Evolutionary conservation across 2,888 invertebrate genomes (phyloP), one percentile per base, ranked within the genome.

Genomic region (Cerastoderma edule): DNA sequence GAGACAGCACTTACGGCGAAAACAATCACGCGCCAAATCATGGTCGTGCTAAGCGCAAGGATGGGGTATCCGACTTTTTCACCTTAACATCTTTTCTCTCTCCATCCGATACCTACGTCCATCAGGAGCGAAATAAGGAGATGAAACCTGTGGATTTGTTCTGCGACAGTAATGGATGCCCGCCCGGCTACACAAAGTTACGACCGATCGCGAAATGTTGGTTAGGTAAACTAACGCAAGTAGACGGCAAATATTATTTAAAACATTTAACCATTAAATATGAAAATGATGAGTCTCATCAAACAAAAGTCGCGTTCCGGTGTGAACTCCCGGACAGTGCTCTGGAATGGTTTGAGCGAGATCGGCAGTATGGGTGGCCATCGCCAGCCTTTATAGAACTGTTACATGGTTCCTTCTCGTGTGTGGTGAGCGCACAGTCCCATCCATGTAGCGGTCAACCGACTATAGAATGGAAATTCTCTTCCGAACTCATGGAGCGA

Each of bases 381-480:
- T 54, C 67, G 24, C 28, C 22, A 10, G 35, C 13, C 0, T 30
- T 53, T 28, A 39, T 53, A 1, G 24, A 22, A 33, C 33, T 54
- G 0, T 24, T 67, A 22, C n/a, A 4, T 0, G 22, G 10, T n/a
- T 16, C 19, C 13, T 28, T 33, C 33, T 30, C 24, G 2, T 53
- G 35, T 33, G 50, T 67, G 6, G 39, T 67, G 35, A n/a, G 35
- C 16, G 5, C 27, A 24, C n/a, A 39, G 16, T 28, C 28, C 16
- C 44, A 44, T 46, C 2, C 27, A 44, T 13, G 22, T 13, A 46
- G 46, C 16, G 8, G 28, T 19, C 16, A 27, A 27, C 35, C 22
- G 10, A 24, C 48, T n/a, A 24, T 33, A 33, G 67, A 53, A 8
- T 67, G 67, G 67, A 53, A 30, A 27, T 54, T 67, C 32, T 54